Base-by-base conservation (phyloP, 2,797 vertebrate genomes). In the Micropoecilia bifurca region DNA sequence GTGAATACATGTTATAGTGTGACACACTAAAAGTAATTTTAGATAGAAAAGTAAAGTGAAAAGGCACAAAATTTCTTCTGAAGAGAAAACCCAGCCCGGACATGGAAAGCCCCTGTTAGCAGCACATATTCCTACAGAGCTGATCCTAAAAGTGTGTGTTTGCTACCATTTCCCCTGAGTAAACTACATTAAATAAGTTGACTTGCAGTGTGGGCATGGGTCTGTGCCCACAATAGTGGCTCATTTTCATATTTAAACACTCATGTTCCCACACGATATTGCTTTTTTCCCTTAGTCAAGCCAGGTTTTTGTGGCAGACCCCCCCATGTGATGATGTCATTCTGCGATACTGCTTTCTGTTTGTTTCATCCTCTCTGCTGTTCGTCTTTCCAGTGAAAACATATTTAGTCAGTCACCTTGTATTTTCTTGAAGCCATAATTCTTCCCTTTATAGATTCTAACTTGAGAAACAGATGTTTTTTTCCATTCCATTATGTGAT, bases 401-500 rank as follows among this genome's bases (percentile, higher is more conserved):
- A 93, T 71, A 88, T 87, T 82, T 85, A 82, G 59, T 81, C 48
- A 80, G 46, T 46, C 75, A 78, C 53, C 72, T 76, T 85, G 36
- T 78, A 71, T 82, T 83, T 86, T 83, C 72, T 76, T 66, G 18
- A 77, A 75, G 63, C 46, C 43, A 33, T n/a, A 55, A 20, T 69
- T 66, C 39, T 75, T 78, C 77, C 10, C 72, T 82, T 78, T 63
- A 84, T 55, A 33, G 76, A 81, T 61, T 73, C 57, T 59, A 75
- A 83, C 71, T 79, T 43, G 14, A 77, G 87, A 91, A 91, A 57
- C 87, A 92, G 88, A 91, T 90, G 85, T 88, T 87, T 45, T 28
- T 73, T 28, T 71, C 46, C 63, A 22, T 72, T 55, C 63, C 73
- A 84, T 75, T 80, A 81, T 73, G 57, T 55, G 25, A 14, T 68